Percentiles rank a stretch among this genome's conserved stretches.
Evolutionary conservation across 2,113 vertebrate genomes (phyloP).

Genomic region (Ornithorhynchus anatinus): DNA sequence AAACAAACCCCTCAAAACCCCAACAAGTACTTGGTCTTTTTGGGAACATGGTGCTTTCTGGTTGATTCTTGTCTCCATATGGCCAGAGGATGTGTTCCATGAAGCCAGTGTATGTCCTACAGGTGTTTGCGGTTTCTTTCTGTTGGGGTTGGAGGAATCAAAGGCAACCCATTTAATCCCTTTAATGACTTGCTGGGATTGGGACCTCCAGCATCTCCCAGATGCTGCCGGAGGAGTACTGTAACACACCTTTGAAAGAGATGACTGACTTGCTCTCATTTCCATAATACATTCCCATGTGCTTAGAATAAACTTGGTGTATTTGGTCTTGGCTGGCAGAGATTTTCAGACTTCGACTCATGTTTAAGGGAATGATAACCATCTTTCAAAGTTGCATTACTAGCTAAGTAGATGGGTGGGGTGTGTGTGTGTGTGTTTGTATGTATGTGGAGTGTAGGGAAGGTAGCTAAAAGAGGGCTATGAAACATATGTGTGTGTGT

Average conservation of each 20-base stretch:
- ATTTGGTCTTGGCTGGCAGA: conserved; percentile 19
- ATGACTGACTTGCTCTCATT: fast-evolving
- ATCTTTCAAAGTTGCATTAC: conserved; percentile 1
- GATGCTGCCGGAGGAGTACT: not conserved
- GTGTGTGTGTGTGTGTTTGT: too few relatives aligned
- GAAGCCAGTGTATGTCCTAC: fast-evolving
- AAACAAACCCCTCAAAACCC: not conserved
- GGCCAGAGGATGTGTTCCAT: not conserved
- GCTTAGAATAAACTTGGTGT: not conserved
- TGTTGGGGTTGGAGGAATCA: not conserved
- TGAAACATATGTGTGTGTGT: not conserved
- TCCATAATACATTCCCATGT: not conserved
- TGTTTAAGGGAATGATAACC: conserved; percentile 31
- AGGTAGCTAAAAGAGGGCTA: not conserved
- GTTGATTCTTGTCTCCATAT: not conserved
- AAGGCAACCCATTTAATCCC: not conserved
- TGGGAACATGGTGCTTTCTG: conserved; percentile 8
- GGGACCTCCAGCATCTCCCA: not conserved
- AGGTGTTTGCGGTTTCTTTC: not conserved
- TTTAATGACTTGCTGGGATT: not conserved
- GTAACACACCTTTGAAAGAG: not conserved
- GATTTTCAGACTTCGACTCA: conserved; percentile 17
- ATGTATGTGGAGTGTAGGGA: not conserved
- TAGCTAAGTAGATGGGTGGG: not conserved
- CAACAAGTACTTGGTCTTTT: not conserved